Percentiles rank a stretch among this genome's conserved stretches.
Conservation (phyloP, 1,140 invertebrate species). For the Plutomurus gul region DNA sequence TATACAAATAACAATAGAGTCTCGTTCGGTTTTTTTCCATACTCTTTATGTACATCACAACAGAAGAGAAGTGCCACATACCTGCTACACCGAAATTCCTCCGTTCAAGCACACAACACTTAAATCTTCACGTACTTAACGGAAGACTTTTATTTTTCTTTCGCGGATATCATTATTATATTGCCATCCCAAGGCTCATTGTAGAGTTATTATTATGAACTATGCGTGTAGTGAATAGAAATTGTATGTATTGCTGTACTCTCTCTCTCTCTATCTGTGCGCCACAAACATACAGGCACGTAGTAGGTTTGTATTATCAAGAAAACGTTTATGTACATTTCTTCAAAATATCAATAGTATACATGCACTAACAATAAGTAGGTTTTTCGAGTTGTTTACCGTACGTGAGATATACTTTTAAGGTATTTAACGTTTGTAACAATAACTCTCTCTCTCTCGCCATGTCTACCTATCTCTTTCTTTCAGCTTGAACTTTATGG, state of each 20-base stretch:
- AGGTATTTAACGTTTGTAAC: background rate
- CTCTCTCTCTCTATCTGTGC: background rate
- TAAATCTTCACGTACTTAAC: background rate
- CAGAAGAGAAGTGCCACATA: background rate
- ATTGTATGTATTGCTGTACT: background rate
- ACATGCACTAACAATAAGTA: no score
- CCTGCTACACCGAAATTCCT: background rate
- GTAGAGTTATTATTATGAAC: no score
- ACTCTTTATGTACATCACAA: constrained; percentile 8
- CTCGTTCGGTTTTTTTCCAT: background rate
- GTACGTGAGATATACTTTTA: background rate
- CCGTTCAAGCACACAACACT: constrained; percentile 1
- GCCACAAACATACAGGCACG: background rate
- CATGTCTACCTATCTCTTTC: background rate
- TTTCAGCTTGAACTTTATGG: background rate
- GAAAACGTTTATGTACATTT: background rate
- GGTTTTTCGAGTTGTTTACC: no score
- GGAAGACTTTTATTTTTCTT: background rate
- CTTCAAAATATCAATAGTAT: background rate
- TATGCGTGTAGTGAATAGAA: background rate
- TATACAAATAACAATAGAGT: background rate
- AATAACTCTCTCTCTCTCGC: background rate
- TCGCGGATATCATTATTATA: background rate
- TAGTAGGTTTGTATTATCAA: no score
- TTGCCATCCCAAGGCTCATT: no score